Evolutionary conservation across 2,888 invertebrate genomes (phyloP), one percentile per base, ranked within the genome.

Genomic region (Mylabris sibirica): DNA sequence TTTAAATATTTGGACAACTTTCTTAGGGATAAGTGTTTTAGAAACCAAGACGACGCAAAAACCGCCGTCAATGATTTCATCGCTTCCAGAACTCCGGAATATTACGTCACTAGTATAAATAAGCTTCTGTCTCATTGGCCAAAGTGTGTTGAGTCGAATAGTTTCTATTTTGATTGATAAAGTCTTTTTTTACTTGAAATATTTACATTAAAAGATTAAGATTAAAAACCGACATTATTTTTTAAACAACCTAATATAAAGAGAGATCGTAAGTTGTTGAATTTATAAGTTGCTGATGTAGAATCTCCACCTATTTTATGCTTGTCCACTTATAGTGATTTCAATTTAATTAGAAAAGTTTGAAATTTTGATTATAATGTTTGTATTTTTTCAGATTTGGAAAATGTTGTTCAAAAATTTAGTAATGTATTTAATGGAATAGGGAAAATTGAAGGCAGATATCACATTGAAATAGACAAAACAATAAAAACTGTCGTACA

Each of bases 1-100:
- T 71, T 67, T 63, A 69, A 71, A 60, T 64, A 67, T 61, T 67
- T 71, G 17, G 44, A 17, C 44, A n/a, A 44, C n/a, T 44, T 44
- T n/a, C 14, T 44, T 3, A 44, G 44, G 44, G 30, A 30, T 30
- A 30, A 30, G 8, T 30, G 30, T 8, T 30, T 30, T 30, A 30
- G 30, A 30, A 44, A 22, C 44, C 20, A 49, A 44, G 12, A 63
- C 63, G 35, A 41, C 0, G 44, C 63, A 6, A 49, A 63, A 22
- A 24, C 17, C 8, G 63, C 63, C 17, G 44, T 63, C 3, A 24
- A 24, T 22, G 49, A 63, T 26, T 63, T 63, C 49, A 44, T 64
- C 24, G 24, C 11, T 34, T 64, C 22, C 59, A 30, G 38, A 57
- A 57, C 3, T 26, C 41, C 24, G 12, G 35, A 57, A 35, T 67